A percentile compares a stretch with the other conserved stretches of the same genome.
phyloP scores from a whole-genome alignment of 1,140 invertebrate genomes.

The Cherax quadricarinatus region DNA sequence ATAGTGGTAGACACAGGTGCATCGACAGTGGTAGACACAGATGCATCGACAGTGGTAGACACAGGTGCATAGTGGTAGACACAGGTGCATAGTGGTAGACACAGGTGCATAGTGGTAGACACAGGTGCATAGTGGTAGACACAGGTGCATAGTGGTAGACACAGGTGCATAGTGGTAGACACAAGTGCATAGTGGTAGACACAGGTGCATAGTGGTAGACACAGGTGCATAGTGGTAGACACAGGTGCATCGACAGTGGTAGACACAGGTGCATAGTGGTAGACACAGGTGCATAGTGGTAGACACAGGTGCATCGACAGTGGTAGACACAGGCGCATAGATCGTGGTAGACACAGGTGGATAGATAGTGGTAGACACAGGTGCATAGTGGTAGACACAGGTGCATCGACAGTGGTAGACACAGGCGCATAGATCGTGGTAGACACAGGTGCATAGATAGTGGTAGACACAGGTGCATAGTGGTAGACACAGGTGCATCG shows the following conservation, averaged over 20 bases:
- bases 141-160: no score
- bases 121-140: neutral
- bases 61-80: neutral
- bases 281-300: neutral
- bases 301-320: neutral
- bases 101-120: neutral
- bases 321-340: neutral
- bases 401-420: neutral
- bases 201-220: neutral
- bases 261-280: neutral
- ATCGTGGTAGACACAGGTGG: neutral
- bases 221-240: neutral
- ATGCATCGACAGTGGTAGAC: neutral
- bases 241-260: neutral
- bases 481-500: neutral
- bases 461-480: neutral
- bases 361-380: neutral
- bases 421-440: neutral
- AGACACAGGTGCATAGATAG: neutral
- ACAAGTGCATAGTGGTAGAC: neutral
- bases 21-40: neutral
- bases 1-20: neutral
- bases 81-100: neutral
- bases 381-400: neutral
- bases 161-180: no score